Evolutionary conservation across 2,797 vertebrate genomes (phyloP).

Genomic region (Scomberomorus guttatus): DNA sequence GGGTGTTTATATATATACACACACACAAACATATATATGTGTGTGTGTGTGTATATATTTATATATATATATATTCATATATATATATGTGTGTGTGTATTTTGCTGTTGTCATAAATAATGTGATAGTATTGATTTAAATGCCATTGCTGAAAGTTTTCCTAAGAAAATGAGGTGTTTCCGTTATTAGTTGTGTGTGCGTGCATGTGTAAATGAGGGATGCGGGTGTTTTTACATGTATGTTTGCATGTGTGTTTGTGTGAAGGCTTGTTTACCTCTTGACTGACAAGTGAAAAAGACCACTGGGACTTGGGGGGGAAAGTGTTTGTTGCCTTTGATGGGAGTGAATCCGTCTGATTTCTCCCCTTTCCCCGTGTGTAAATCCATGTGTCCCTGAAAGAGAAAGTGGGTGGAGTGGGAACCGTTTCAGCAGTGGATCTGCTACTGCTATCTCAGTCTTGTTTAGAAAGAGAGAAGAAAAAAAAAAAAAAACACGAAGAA

Average conservation of each 20-base stretch:
- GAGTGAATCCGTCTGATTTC: conserved; percentile 50
- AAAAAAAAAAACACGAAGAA: conserved; percentile 23
- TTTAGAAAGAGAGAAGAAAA: conserved; percentile 50
- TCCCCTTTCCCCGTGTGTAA: conserved; percentile 56
- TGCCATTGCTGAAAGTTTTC: conserved; percentile 51
- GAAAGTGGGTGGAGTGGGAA: conserved; percentile 71
- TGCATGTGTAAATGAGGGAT: neutral
- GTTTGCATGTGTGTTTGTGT: conserved; percentile 25
- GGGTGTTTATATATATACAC: too few species aligned
- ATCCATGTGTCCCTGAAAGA: conserved; percentile 65
- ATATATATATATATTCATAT: too few species aligned
- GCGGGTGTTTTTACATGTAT: neutral
- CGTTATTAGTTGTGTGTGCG: conserved; percentile 34
- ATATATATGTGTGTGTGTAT: neutral
- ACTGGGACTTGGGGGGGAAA: conserved; percentile 43
- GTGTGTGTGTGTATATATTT: too few species aligned
- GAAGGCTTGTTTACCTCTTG: conserved; percentile 64
- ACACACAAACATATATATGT: too few species aligned
- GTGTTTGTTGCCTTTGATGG: conserved; percentile 17
- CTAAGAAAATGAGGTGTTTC: conserved; percentile 29
- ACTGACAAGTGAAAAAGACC: conserved; percentile 71
- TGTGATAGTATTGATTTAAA: neutral
- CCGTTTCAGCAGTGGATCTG: conserved; percentile 41
- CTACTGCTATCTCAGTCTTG: conserved; percentile 59
- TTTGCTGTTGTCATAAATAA: conserved; percentile 11